A percentile compares a stretch with the other conserved stretches of the same genome.
These are phyloP conservation scores for Vulpes vulpes DNA, from an alignment of 2,113 vertebrate genomes.

Conservation along the genomic window DNA sequence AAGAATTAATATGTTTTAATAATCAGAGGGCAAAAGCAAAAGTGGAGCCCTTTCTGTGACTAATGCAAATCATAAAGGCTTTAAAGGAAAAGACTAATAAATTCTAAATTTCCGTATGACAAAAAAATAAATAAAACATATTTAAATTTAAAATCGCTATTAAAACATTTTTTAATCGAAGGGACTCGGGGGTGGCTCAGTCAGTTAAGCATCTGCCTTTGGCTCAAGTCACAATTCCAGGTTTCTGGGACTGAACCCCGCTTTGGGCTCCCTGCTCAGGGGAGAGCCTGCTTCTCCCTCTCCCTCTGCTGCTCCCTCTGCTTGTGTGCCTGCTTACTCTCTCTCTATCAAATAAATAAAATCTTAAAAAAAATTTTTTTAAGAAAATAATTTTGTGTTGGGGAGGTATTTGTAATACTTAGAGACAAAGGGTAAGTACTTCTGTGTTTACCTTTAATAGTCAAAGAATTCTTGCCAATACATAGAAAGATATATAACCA, in stretches of 20 bases:
- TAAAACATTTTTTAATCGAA: not conserved
- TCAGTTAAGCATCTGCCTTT: not conserved
- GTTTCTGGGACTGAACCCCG: too few relatives aligned
- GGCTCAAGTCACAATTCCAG: too few relatives aligned
- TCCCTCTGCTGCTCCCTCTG: too few relatives aligned
- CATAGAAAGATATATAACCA: slow-evolving; percentile 3
- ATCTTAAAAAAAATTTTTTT: not conserved
- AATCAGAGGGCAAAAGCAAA: not conserved
- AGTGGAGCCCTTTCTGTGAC: not conserved
- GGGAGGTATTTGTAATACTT: not conserved
- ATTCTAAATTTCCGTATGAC: not conserved
- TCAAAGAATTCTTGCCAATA: not conserved
- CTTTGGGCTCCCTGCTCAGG: too few relatives aligned
- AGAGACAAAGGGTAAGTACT: not conserved
- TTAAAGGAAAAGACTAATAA: slow-evolving; percentile 23
- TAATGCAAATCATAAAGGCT: not conserved
- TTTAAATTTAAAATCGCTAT: not conserved
- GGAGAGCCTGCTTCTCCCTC: too few relatives aligned
- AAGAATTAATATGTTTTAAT: not conserved
- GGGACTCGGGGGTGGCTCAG: too few relatives aligned
- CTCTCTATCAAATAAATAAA: not conserved
- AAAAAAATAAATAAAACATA: slow-evolving; percentile 1
- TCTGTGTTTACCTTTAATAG: not conserved
- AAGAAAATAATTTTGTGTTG: not conserved
- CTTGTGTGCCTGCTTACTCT: too few relatives aligned